Evolutionary conservation across 2,113 vertebrate genomes (phyloP), one percentile per base, ranked within the genome.

Genomic region (Sinocyclocheilus maitianheensis): DNA sequence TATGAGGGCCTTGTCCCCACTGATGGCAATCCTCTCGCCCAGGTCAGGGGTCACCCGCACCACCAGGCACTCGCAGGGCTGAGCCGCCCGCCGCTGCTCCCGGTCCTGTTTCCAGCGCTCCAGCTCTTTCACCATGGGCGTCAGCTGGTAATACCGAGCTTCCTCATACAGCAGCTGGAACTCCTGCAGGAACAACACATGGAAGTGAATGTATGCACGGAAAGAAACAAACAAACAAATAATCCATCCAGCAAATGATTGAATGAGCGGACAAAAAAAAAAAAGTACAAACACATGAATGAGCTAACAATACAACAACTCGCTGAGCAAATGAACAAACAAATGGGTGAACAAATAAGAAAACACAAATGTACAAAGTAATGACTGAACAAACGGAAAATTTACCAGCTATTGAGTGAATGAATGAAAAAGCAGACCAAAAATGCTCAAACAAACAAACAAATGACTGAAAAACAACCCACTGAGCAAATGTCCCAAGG

Each of bases 91-190:
- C n/a, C 96, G 94, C 85, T 97, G 97, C 89, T 99, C 98, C 1
- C 96, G 95, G 77, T 99, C 98, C 92, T 98, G 98, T 91, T 99
- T 98, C 98, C 98, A 99, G 90, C 98, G 96, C 91, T 99, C 98
- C 82, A 99, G 96, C 94, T 99, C 98, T 53, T 98, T 98, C 89
- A 99, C 97, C 98, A 99, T 99, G 89, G 98, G 97, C 84, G 95
- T 96, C 89, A 99, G 95, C 95, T 99, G 98, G 95, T 99, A 99
- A 89, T 97, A 99, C 37, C 97, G 96, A 0, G 98, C 98, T 94
- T 99, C 98, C 94, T 99, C 98, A 5, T 99, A 99, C 87, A 99
- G 95, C 93, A 99, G 95, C 93, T 96, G 96, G 92, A 99, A 98
- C 93, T 99, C 98, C 98, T 99, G 92, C 67, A 22, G 76, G 51